These are phyloP conservation scores for Drosophila busckii DNA, from an alignment of 1,140 invertebrate genomes.

Conservation along the genomic window DNA sequence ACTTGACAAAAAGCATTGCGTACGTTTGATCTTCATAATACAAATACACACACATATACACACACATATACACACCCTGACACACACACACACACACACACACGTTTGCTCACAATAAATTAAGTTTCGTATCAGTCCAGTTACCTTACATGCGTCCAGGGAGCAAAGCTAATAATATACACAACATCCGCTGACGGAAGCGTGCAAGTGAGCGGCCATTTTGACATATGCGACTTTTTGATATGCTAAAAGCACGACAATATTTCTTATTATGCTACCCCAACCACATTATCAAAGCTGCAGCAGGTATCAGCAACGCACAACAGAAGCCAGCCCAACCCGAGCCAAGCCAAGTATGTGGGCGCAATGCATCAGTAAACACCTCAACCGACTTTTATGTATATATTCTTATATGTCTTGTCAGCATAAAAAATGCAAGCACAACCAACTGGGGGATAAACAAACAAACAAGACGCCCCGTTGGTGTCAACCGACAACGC, in stretches of 20 bases:
- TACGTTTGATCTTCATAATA: slow-evolving; percentile 58
- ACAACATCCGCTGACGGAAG: slow-evolving; percentile 66
- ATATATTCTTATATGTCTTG: slow-evolving; percentile 66
- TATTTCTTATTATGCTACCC: no score
- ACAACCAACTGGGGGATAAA: slow-evolving; percentile 48
- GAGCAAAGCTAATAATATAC: slow-evolving; percentile 66
- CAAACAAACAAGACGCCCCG: slow-evolving; percentile 57
- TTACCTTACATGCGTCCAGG: slow-evolving; percentile 34
- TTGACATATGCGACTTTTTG: slow-evolving; percentile 39
- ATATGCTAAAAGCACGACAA: slow-evolving; percentile 65
- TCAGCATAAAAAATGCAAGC: slow-evolving; percentile 69
- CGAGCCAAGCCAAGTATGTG: slow-evolving; percentile 27
- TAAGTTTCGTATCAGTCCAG: slow-evolving; percentile 58
- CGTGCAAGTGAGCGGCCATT: slow-evolving; percentile 69
- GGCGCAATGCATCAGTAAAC: slow-evolving; percentile 65
- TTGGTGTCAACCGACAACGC: slow-evolving; percentile 36
- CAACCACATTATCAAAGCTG: no score
- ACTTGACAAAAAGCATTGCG: slow-evolving; percentile 61
- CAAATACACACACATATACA: slow-evolving; percentile 3
- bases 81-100: no score
- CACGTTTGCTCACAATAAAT: slow-evolving; percentile 56
- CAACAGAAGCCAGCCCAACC: no score
- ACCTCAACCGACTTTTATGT: slow-evolving; percentile 68
- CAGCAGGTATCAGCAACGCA: neutral
- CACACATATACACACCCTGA: no score